A percentile compares a stretch with the other conserved stretches of the same genome.
These are phyloP conservation scores for Lagopus leucura DNA, from an alignment of 2,113 vertebrate species.

Conservation along the genomic window DNA sequence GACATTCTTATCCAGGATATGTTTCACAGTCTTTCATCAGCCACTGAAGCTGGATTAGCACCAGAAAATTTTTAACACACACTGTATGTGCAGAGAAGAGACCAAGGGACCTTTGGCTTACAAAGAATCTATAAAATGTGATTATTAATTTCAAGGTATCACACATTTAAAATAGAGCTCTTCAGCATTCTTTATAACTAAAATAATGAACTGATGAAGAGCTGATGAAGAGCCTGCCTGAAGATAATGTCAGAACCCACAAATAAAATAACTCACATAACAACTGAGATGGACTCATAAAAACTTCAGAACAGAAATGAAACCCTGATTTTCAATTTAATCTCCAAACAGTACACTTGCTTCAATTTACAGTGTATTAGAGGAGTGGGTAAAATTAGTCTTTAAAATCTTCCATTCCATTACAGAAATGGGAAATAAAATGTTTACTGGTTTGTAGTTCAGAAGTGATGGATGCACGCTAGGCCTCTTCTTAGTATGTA, in stretches of 20 bases:
- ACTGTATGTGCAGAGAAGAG: background rate
- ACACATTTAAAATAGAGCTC: constrained; percentile 19
- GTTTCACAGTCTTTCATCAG: constrained; percentile 67
- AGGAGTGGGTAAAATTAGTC: background rate
- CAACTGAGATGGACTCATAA: background rate
- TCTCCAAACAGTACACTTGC: background rate
- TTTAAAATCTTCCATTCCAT: background rate
- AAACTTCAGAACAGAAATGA: background rate
- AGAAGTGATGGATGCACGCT: background rate
- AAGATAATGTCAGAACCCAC: background rate
- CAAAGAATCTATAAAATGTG: constrained; percentile 41
- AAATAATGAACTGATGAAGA: constrained; percentile 19
- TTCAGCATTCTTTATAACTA: background rate
- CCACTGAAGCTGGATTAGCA: constrained; percentile 62
- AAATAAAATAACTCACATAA: constrained; percentile 32
- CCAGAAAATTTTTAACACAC: constrained; percentile 38
- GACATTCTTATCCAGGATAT: constrained; percentile 25
- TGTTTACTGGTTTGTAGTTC: background rate
- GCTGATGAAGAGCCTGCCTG: background rate
- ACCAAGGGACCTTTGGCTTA: background rate
- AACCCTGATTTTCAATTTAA: background rate
- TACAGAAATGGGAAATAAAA: background rate
- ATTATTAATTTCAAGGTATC: constrained; percentile 39
- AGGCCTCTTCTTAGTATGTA: constrained; percentile 8
- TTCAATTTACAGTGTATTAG: background rate